Percentiles rank a stretch among this genome's conserved stretches.
These are phyloP conservation scores for Bugula neritina DNA, from an alignment of 2,888 invertebrate species.

Conservation along the genomic window DNA sequence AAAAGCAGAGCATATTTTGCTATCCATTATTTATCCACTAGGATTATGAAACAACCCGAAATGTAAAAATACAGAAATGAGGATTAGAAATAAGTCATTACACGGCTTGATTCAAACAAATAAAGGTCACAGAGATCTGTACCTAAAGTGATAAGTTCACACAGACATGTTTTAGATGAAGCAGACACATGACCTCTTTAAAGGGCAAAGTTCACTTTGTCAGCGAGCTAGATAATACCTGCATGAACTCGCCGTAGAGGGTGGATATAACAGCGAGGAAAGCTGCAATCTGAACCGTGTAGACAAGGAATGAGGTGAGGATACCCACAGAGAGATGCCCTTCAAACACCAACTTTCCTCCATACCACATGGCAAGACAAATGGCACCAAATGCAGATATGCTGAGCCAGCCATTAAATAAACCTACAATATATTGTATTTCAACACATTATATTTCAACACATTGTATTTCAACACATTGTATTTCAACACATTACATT, in stretches of 20 bases:
- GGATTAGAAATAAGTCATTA: too few species aligned
- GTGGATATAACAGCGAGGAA: conserved; percentile 48
- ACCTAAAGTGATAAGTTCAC: too few species aligned
- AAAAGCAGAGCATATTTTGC: too few species aligned
- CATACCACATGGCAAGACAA: conserved; percentile 48
- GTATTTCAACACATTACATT: too few species aligned
- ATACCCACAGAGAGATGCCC: conserved; percentile 44
- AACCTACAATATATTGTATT: conserved; percentile 31
- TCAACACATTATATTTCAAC: not conserved
- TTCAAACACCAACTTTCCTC: conserved; percentile 50
- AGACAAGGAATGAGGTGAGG: conserved; percentile 49
- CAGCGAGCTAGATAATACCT: conserved; percentile 34
- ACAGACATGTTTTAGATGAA: too few species aligned
- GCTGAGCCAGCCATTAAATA: conserved; percentile 44
- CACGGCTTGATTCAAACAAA: not conserved
- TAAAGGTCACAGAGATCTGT: too few species aligned
- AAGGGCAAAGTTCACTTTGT: not conserved
- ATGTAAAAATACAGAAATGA: too few species aligned
- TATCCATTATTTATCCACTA: too few species aligned
- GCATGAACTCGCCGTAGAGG: conserved; percentile 51
- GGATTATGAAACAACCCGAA: too few species aligned
- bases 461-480: too few species aligned
- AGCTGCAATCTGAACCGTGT: conserved; percentile 50
- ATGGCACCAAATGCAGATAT: conserved; percentile 43
- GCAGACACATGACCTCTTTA: not conserved